These are phyloP conservation scores for Macropodus opercularis DNA, from an alignment of 2,797 vertebrate species.

Conservation along the genomic window DNA sequence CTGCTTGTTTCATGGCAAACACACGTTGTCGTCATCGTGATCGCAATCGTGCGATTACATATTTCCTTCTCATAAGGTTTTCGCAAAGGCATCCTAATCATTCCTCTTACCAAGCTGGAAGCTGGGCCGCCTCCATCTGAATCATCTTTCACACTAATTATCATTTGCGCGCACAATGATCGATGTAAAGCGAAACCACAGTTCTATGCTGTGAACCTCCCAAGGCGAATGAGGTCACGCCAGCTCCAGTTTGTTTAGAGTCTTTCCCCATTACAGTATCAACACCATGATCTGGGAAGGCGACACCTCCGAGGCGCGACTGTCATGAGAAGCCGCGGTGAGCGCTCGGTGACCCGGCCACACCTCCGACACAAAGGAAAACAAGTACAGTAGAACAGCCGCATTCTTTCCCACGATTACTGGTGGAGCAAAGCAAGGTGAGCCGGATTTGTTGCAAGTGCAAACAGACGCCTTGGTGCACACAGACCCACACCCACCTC, in stretches of 20 bases:
- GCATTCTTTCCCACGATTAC: constrained; percentile 80
- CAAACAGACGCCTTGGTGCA: constrained; percentile 51
- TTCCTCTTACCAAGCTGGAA: constrained; percentile 21
- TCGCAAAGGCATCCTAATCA: constrained; percentile 17
- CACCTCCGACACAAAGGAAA: constrained; percentile 67
- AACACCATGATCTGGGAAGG: constrained; percentile 64
- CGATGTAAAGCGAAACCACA: constrained; percentile 62
- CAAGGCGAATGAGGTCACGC: constrained; percentile 68
- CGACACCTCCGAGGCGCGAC: constrained; percentile 64
- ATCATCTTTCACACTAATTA: constrained; percentile 53
- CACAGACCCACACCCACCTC: constrained; percentile 29
- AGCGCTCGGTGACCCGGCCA: constrained; percentile 47
- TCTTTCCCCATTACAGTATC: constrained; percentile 69
- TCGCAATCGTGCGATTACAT: no score
- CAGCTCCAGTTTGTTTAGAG: constrained; percentile 64
- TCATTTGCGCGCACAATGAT: constrained; percentile 48
- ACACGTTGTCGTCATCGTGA: background rate
- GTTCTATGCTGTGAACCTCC: constrained; percentile 64
- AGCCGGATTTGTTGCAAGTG: constrained; percentile 61
- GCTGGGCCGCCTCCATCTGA: constrained; percentile 36
- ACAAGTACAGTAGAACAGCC: constrained; percentile 67
- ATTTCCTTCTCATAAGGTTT: constrained; percentile 20
- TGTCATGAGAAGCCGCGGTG: constrained; percentile 59
- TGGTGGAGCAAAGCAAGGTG: constrained; percentile 64
- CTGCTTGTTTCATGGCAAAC: background rate